Evolutionary conservation across 2,797 vertebrate species (phyloP).

Genomic region (Coregonus suidteri): DNA sequence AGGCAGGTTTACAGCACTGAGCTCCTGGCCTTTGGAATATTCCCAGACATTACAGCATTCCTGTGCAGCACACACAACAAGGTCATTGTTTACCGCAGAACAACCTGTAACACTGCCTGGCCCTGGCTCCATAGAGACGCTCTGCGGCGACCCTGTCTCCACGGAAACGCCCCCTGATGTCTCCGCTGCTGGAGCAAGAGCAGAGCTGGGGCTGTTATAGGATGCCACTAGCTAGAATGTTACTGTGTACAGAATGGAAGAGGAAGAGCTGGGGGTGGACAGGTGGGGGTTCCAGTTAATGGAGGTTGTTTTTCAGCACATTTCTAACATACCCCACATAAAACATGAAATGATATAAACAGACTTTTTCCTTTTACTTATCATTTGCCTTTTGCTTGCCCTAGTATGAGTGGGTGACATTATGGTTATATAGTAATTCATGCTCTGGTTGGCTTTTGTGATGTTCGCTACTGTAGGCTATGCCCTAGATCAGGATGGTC

Average conservation of each 20-base stretch:
- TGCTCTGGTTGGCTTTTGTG: too few species aligned
- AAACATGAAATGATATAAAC: neutral
- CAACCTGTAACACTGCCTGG: slow-evolving; percentile 83
- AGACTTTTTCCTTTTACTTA: too few species aligned
- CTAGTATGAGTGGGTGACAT: too few species aligned
- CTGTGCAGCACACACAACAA: slow-evolving; percentile 80
- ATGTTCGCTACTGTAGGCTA: too few species aligned
- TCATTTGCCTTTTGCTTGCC: too few species aligned
- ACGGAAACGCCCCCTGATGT: slow-evolving; percentile 69
- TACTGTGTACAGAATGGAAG: slow-evolving; percentile 15
- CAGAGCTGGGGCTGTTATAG: slow-evolving; percentile 45
- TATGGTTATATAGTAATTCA: too few species aligned
- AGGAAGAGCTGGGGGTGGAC: too few species aligned
- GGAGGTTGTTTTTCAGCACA: neutral
- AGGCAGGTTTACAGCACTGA: slow-evolving; percentile 2
- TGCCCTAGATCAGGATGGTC: neutral
- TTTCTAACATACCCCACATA: neutral
- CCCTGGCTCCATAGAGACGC: slow-evolving; percentile 71
- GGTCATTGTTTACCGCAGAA: slow-evolving; percentile 84
- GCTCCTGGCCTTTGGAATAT: slow-evolving; percentile 68
- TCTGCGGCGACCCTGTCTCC: slow-evolving; percentile 71
- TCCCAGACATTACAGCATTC: slow-evolving; percentile 82
- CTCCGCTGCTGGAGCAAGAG: slow-evolving; percentile 55
- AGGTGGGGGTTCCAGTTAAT: too few species aligned
- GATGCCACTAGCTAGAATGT: slow-evolving; percentile 3